Evolutionary conservation across 2,888 invertebrate species (phyloP), one percentile per base, ranked within the genome.

Genomic region (Germaria angustata): DNA sequence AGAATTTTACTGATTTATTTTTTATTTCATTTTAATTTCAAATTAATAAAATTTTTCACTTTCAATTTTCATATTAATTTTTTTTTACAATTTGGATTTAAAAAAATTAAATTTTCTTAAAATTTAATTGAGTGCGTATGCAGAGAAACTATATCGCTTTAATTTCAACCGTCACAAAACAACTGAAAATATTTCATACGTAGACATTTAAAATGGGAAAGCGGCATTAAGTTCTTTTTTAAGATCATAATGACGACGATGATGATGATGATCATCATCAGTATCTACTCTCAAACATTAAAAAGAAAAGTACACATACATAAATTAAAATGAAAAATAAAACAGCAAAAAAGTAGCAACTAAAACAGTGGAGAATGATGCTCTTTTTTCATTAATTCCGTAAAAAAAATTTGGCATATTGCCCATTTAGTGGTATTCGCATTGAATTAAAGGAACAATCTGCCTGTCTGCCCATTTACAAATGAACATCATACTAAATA

Each of bases 141-240:
- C 66, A 59, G 59, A 76, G 46, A 36, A 22, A 5, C 32, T 0
- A 69, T 71, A 71, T 71, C 79, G 79, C 66, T 71, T 82, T 79
- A 61, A 82, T 75, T 79, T 46, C 82, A 71, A 82, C 75, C 82
- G 82, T 49, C 79, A 49, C 75, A 75, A 66, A 75, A 71, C 79
- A 79, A 82, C 82, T 82, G 59, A 82, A 75, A 75, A 65, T 41
- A 71, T 82, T 79, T 75, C 82, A 75, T 24, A 55, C 73, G 65
- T 34, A 32, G 34, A 81, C 71, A 55, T 72, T 79, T 24, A 32
- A 61, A 61, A 68, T 77, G 59, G 36, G 44, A 77, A 77, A 69
- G 63, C 53, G 69, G 61, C 55, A 77, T 68, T 55, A 59, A 44
- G 51, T 66, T 75, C 65, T 66, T 66, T 66, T 44, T 46, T 34